Percentiles rank a stretch among this genome's conserved stretches.
These are phyloP conservation scores for Phalacrocorax carbo DNA, from an alignment of 2,113 vertebrate species.

Conservation along the genomic window DNA sequence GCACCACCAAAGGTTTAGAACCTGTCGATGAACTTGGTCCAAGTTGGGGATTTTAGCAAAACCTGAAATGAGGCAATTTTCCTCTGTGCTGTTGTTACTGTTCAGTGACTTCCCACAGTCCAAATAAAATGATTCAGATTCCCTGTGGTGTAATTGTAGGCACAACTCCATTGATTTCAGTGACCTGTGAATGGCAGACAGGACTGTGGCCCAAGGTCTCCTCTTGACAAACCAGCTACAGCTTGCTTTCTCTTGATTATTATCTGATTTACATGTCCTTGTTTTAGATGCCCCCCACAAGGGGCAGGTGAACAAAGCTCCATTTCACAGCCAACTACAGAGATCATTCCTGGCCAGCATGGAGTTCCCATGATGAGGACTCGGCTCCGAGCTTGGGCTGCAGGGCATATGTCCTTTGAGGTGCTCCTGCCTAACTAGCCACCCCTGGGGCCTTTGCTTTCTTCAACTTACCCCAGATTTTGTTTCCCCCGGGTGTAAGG, in stretches of 20 bases:
- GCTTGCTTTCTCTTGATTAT: background rate
- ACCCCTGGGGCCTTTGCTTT: background rate
- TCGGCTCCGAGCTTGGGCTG: background rate
- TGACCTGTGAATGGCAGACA: slow-evolving; percentile 48
- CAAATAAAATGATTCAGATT: background rate
- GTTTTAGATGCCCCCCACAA: background rate
- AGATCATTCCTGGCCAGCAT: background rate
- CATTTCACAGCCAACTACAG: background rate
- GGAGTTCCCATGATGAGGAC: accelerated
- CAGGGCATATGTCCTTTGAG: background rate
- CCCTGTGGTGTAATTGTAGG: slow-evolving; percentile 3
- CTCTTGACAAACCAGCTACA: slow-evolving; percentile 14
- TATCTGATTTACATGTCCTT: slow-evolving; percentile 4
- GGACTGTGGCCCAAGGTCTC: background rate
- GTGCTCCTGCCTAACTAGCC: background rate
- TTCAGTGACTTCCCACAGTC: background rate
- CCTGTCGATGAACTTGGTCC: background rate
- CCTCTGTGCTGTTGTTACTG: background rate
- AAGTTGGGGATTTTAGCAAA: background rate
- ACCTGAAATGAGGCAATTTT: background rate
- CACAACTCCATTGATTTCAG: slow-evolving; percentile 20
- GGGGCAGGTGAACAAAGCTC: background rate
- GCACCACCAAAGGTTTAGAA: background rate
- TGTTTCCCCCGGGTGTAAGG: background rate
- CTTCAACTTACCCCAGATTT: background rate